Base-by-base conservation (phyloP, 2,797 vertebrate species). In the Synanceia verrucosa region DNA sequence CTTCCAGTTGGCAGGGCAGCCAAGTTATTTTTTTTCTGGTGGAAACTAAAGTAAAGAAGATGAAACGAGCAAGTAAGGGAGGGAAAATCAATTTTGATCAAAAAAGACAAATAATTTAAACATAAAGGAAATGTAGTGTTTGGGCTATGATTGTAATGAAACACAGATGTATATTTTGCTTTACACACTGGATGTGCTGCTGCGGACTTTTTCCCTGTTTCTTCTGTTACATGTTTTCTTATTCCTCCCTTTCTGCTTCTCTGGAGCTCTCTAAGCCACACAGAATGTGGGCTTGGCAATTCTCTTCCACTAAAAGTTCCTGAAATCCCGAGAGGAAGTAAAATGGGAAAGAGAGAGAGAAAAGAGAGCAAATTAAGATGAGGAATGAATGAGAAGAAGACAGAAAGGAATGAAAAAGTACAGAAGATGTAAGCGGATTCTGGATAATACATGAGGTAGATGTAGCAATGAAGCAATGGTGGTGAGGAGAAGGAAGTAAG, bases 81-180 rank as follows among this genome's bases (percentile, higher is more conserved):
- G 84, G 74, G 72, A 75, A 86, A 92, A 92, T 93, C 90, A 87
- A 78, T 92, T 92, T 91, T 93, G 91, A 93, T 94, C 88, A 90
- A 90, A 92, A 92, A 90, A 87, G 91, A 93, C 92, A 93, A 93
- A 94, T 92, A 92, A 92, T 92, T 93, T 90, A 91, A 93, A 94
- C 90, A 93, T 92, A 91, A 94, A 91, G 90, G 86, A 94, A 92
- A 94, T 92, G 88, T 89, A 90, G 85, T 92, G 91, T 92, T 92
- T 93, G 86, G 79, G 86, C 87, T 89, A 91, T 92, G 91, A 94
- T 93, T 93, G 84, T 94, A 93, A 94, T 94, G 86, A 88, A 93
- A 87, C 81, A 66, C 94, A 94, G 91, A 93, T 94, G 93, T 89
- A 91, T 89, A 91, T 91, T 92, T 93, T 78, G 66, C 84, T 91